Evolutionary conservation across 2,888 invertebrate species (phyloP), one percentile per base, ranked within the genome.

Genomic region (Nemurella pictetii): DNA sequence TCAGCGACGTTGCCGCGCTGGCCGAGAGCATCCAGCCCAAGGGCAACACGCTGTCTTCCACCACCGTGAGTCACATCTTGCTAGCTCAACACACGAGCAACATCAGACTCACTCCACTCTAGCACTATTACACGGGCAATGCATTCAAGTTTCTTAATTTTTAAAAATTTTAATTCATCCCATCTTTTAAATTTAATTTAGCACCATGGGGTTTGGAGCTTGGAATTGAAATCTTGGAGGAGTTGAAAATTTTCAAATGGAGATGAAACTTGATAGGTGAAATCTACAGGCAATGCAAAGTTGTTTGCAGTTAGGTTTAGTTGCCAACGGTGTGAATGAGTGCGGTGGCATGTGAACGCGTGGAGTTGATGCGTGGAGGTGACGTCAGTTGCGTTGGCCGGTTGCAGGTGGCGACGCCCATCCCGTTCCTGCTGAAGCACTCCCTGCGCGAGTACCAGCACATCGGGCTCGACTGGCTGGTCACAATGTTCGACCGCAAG

Each of bases 1-100:
- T 98, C 89, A 96, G 96, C 90, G 96, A 97, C 91, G 98, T 98
- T 83, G 97, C 98, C 81, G 96, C 96, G 84, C 93, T 98, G 88
- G 99, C 99, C 80, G 96, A 98, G 90, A 96, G 97, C 91, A 95
- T 99, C 89, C 99, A 99, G 91, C 99, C 99, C 0, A 99, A 98
- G 90, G 99, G 99, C 89, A 98, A 98, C 89, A 99, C 99, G 28
- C 92, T 99, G 87, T 96, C 97, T 88, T 98, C 98, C 85, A 97
- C 99, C 84, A 95, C 95, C 91, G 95, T 95, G 90, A 91, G 92
- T 90, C 0, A 74, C n/a, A n/a, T 27, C 3, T 72, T 36, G 36
- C 36, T 36, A 36, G 7, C 7, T 36, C 15, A 36, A 36, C 7
- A 9, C 36, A 36, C n/a, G n/a, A n/a, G n/a, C n/a, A n/a, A n/a